Percentiles rank a stretch among this genome's conserved stretches.
phyloP scores from a whole-genome alignment of 2,797 vertebrate species.

The Petrocephalus schoutedeni region DNA sequence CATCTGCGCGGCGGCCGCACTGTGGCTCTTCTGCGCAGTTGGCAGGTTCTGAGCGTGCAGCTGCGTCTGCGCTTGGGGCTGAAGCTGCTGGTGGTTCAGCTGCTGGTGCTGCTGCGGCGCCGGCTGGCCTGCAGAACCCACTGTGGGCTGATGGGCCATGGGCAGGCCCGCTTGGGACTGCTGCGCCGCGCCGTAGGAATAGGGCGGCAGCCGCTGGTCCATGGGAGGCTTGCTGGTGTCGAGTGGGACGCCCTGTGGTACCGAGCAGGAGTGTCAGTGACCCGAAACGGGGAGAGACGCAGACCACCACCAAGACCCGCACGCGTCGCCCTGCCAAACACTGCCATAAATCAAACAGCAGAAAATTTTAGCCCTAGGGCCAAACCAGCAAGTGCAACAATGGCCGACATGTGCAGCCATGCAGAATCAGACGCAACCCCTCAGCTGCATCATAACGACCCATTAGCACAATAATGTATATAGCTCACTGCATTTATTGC shows the following conservation, averaged over 20 bases:
- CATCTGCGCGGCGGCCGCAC: conserved; percentile 40
- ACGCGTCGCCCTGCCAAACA: not conserved
- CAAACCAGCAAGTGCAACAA: not conserved
- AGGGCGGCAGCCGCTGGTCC: conserved; percentile 79
- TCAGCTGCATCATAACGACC: not conserved
- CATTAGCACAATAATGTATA: not conserved
- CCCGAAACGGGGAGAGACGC: not conserved
- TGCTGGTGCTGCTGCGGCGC: conserved; percentile 42
- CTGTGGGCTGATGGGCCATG: conserved; percentile 28
- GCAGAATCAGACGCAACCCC: not conserved
- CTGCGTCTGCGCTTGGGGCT: conserved; percentile 35
- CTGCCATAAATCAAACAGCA: not conserved
- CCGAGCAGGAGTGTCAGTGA: not conserved
- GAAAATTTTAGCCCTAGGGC: not conserved
- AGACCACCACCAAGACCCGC: not conserved
- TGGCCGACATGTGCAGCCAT: not conserved
- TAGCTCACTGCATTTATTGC: not conserved
- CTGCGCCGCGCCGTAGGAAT: conserved; percentile 64
- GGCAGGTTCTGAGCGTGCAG: conserved; percentile 53
- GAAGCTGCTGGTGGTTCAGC: conserved; percentile 45
- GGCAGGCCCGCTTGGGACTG: conserved; percentile 36
- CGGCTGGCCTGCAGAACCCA: conserved; percentile 42
- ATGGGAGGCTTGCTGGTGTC: conserved; percentile 80
- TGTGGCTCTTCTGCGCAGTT: conserved; percentile 55
- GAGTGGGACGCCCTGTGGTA: conserved; percentile 75